A percentile compares a stretch with the other conserved stretches of the same genome.
These are phyloP conservation scores for Geotrupes spiniger DNA, from an alignment of 2,888 invertebrate species.

Conservation along the genomic window DNA sequence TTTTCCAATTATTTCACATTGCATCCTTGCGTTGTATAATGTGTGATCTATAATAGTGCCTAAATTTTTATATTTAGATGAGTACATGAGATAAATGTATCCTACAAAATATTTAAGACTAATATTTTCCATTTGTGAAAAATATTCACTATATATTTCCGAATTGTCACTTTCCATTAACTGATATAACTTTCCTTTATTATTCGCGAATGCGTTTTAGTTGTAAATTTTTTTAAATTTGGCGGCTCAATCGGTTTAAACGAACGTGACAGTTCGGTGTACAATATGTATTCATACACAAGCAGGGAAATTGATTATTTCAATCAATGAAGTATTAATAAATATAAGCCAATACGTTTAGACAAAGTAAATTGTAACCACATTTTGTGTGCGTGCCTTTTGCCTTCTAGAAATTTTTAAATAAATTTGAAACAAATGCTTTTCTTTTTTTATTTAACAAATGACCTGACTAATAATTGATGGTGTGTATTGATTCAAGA, in stretches of 20 bases:
- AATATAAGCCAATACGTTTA: conserved; percentile 17
- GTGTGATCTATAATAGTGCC: conserved; percentile 34
- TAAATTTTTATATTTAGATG: conserved; percentile 24
- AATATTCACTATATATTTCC: conserved; percentile 6
- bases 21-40: conserved; percentile 22
- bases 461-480: too few species aligned
- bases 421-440: conserved; percentile 20
- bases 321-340: conserved; percentile 23
- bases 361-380: conserved; percentile 22
- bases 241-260: not conserved
- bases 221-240: not conserved
- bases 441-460: too few species aligned
- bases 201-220: conserved; percentile 5
- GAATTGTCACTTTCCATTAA: conserved; percentile 10
- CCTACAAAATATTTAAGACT: conserved; percentile 11
- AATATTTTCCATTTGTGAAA: conserved; percentile 6
- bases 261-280: conserved; percentile 12
- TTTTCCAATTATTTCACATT: too few species aligned
- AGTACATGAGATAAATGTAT: conserved; percentile 12
- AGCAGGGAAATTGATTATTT: conserved; percentile 22
- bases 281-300: conserved; percentile 15
- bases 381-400: conserved; percentile 28
- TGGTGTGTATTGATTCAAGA: too few species aligned
- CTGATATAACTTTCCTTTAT: not conserved
- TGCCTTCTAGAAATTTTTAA: conserved; percentile 27